phyloP scores from a whole-genome alignment of 2,888 invertebrate genomes.

The Laothoe populi region DNA sequence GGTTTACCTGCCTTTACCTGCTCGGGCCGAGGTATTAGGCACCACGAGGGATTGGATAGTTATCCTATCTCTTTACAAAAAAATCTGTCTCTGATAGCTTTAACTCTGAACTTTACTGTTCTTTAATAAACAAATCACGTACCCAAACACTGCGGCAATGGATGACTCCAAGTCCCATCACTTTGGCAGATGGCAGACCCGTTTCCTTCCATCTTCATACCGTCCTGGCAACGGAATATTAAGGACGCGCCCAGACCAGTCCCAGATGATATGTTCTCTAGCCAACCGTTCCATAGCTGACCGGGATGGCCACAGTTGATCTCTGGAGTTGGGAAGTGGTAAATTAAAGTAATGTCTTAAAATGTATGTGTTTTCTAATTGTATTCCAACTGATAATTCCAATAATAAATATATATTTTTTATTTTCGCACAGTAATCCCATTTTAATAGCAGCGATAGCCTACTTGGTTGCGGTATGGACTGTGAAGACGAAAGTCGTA shows the following conservation, averaged over 20 bases:
- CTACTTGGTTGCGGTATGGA: no score
- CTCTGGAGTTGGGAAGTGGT: slow-evolving; percentile 87
- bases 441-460: no score
- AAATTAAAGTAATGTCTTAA: no score
- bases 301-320: slow-evolving; percentile 98
- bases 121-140: slow-evolving; percentile 42
- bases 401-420: no score
- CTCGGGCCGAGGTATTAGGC: no score
- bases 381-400: no score
- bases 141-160: slow-evolving; percentile 96
- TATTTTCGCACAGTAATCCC: no score
- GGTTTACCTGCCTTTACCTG: no score
- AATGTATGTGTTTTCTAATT: no score
- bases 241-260: slow-evolving; percentile 96
- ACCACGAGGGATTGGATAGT: no score
- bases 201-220: slow-evolving; percentile 95
- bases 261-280: slow-evolving; percentile 94
- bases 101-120: background rate
- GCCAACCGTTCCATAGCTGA: slow-evolving; percentile 97
- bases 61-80: background rate
- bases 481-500: no score
- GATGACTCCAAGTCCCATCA: slow-evolving; percentile 97
- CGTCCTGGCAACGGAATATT: slow-evolving; percentile 96
- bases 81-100: background rate
- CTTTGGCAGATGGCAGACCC: slow-evolving; percentile 96